Evolutionary conservation across 2,888 invertebrate species (phyloP), one percentile per base, ranked within the genome.

Genomic region (Bhutanitis thaidina): DNA sequence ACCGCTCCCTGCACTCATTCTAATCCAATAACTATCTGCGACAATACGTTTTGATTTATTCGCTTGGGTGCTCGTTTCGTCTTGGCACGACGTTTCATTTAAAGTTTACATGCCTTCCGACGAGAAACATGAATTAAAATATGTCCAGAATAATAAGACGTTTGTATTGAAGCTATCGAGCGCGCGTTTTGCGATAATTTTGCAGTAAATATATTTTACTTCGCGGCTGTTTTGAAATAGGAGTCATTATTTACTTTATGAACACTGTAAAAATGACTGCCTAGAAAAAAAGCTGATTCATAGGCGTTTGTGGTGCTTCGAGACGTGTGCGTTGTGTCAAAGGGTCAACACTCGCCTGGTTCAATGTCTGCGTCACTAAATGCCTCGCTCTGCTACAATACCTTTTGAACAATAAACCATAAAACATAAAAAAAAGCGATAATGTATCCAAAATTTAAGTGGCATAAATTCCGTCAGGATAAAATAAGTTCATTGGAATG

Each of bases 341-440:
- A 67, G 68, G 78, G 80, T 83, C 82, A 79, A 71, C 67, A 69
- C 65, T 61, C 69, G 62, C 60, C 73, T 81, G 71, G 85, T 82
- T 81, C 80, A 84, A 75, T 76, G 82, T 79, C 74, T 81, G 62
- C 64, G 62, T 56, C 62, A 52, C 68, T 71, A 74, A 77, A 79
- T 67, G 73, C 69, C 69, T 74, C 71, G 69, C 71, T 68, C 71
- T 69, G 63, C 71, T 64, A 70, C 66, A 67, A 73, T 65, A 69
- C 68, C 67, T 74, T 77, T 77, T 77, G 65, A 77, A 85, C 80
- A 82, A 81, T 79, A 70, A 68, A 61, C 65, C 69, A 73, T 71
- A 64, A 69, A 56, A 60, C 52, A 60, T 65, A 73, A 71, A 69
- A 60, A 64, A 73, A 71, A 69, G 58, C 65, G 80, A 80, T 84